These are phyloP conservation scores for Episyrphus balteatus DNA, from an alignment of 1,140 invertebrate species.

Conservation along the genomic window DNA sequence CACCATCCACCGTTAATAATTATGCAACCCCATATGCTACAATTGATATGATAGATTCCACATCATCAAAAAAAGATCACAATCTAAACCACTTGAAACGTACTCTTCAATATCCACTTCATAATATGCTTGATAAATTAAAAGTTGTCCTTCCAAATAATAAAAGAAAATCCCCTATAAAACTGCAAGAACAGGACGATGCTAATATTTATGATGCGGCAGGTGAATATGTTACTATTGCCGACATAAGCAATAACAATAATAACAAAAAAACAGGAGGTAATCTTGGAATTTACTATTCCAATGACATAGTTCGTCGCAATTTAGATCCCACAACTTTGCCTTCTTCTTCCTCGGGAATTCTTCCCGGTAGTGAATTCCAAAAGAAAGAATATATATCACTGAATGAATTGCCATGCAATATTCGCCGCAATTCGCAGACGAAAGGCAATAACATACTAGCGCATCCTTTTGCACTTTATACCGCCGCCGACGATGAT, in stretches of 20 bases:
- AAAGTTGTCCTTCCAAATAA: conserved; percentile 47
- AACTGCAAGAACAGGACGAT: conserved; percentile 34
- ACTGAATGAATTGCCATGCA: conserved; percentile 61
- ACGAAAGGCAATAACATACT: conserved; percentile 3
- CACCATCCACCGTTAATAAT: conserved; percentile 7
- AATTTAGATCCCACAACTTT: conserved; percentile 44
- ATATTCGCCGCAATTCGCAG: conserved; percentile 41
- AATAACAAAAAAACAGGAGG: conserved; percentile 13
- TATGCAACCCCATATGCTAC: not conserved
- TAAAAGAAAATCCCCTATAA: conserved; percentile 43
- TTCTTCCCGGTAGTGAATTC: not conserved
- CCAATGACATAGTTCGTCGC: conserved; percentile 45
- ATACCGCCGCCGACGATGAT: conserved; percentile 21
- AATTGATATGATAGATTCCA: conserved; percentile 12
- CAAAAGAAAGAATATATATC: conserved; percentile 64
- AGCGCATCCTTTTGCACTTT: conserved; percentile 5
- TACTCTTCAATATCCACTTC: conserved; percentile 40
- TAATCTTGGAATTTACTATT: conserved; percentile 40
- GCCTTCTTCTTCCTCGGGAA: too few species aligned
- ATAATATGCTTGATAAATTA: conserved; percentile 50
- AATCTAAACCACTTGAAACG: conserved; percentile 30
- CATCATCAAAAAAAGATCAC: conserved; percentile 28
- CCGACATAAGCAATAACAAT: conserved; percentile 66
- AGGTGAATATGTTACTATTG: conserved; percentile 75
- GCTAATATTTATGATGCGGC: conserved; percentile 44